Conservation (phyloP, 1,140 invertebrate genomes). For the Muscidifurax raptorellus region DNA sequence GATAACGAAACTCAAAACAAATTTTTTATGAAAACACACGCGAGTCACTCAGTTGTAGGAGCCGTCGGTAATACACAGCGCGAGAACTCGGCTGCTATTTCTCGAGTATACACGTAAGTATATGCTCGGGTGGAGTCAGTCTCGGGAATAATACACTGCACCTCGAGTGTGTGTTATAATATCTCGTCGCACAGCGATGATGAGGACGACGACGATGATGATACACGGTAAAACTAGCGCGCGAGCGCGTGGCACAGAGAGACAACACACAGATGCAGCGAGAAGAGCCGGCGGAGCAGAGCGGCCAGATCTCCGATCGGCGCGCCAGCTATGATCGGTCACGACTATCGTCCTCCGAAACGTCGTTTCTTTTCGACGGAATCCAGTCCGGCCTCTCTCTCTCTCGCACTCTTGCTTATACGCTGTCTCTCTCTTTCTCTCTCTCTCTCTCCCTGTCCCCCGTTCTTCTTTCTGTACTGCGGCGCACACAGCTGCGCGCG, state of each 20-base stretch:
- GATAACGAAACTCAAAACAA: background rate
- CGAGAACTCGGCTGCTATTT: background rate
- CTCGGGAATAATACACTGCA: background rate
- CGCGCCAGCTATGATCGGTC: constrained; percentile 76
- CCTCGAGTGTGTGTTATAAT: background rate
- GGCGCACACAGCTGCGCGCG: constrained; percentile 7
- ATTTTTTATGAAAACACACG: background rate
- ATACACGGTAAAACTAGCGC: constrained; percentile 34
- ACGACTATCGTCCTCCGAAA: constrained; percentile 75
- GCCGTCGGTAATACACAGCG: background rate
- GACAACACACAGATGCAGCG: constrained; percentile 37
- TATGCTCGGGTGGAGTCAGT: constrained; percentile 4
- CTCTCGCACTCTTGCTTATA: constrained; percentile 8
- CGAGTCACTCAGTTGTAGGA: background rate
- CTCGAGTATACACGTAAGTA: no score
- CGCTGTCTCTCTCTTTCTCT: background rate
- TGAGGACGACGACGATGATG: background rate
- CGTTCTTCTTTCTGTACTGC: constrained; percentile 37
- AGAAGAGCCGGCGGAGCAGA: constrained; percentile 29
- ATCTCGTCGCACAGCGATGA: background rate
- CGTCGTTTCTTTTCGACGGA: constrained; percentile 75
- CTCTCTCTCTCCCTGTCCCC: constrained; percentile 9
- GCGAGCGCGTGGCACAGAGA: constrained; percentile 36
- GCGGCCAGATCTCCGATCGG: constrained; percentile 69
- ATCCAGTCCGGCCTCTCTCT: constrained; percentile 59